A percentile compares a stretch with the other conserved stretches of the same genome.
Evolutionary conservation across 2,113 vertebrate genomes (phyloP).

Genomic region (Anser cygnoides): DNA sequence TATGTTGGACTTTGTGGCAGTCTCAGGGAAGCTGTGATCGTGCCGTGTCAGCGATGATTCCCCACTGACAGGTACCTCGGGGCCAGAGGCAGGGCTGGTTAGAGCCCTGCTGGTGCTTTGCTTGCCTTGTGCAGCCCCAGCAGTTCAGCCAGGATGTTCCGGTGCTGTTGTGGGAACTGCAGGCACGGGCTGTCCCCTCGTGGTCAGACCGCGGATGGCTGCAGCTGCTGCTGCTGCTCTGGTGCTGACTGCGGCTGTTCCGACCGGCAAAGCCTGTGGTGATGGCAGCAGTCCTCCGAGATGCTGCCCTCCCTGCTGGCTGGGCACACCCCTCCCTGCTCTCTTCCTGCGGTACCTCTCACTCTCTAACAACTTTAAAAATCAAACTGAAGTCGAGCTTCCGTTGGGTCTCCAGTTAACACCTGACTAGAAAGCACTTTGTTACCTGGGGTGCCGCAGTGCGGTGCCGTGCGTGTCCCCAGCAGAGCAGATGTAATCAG

Average conservation of each 20-base stretch:
- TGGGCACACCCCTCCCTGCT: background rate
- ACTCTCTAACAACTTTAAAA: rapidly evolving
- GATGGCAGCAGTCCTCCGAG: rapidly evolving
- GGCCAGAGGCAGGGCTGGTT: background rate
- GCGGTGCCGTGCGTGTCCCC: background rate
- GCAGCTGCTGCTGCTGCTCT: no score
- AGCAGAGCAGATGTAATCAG: background rate
- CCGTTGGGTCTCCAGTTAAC: background rate
- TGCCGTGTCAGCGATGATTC: background rate
- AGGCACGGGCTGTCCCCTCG: rapidly evolving
- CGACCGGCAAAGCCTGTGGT: rapidly evolving
- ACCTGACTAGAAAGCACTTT: background rate
- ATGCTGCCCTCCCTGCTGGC: background rate
- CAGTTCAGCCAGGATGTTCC: rapidly evolving
- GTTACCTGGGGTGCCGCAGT: rapidly evolving
- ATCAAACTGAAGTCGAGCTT: background rate
- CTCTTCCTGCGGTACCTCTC: background rate
- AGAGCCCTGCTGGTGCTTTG: background rate
- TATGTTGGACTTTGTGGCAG: background rate
- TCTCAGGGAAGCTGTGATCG: background rate
- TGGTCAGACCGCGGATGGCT: rapidly evolving
- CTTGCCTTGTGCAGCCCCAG: no score
- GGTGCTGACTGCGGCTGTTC: background rate
- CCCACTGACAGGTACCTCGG: background rate
- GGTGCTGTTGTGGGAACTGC: rapidly evolving